Evolutionary conservation across 2,888 invertebrate species (phyloP), one percentile per base, ranked within the genome.

Genomic region (Zygogramma bicolorata): DNA sequence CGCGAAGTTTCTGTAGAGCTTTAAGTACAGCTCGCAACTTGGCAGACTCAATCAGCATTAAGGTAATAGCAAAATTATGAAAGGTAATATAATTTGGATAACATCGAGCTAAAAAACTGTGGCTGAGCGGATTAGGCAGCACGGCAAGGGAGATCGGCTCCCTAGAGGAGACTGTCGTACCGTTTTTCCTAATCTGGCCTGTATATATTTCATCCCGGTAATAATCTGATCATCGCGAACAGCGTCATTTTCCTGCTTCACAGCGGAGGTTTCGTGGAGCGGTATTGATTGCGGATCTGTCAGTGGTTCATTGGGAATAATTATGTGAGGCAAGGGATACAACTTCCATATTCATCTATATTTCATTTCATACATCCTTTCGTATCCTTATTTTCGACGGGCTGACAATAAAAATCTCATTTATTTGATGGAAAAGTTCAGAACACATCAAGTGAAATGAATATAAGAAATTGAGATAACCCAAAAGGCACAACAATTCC

Each of bases 71-170:
- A 78, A 72, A 68, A 79, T 80, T 78, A 75, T 76, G 74, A 79
- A 80, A 79, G 78, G 81, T 81, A 81, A 81, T 81, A 82, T 82
- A 83, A 83, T 82, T 82, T 83, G 74, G 80, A 79, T 77, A 80
- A 79, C 76, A 77, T 77, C 78, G 81, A 83, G 80, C 81, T 81
- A 81, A 83, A 83, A 82, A 84, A 83, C 80, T 82, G 82, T 81
- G 75, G 77, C 75, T 80, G 82, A 82, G 80, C 75, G 82, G 81
- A 82, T 83, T 83, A 82, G 72, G 76, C 70, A 77, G 75, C 65
- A 63, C 76, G 70, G 78, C 75, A 75, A 80, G 82, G 81, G 81
- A 81, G 72, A 75, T 73, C 53, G 68, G 59, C 61, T 81, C 81
- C 78, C 80, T 68, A 75, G 81, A 81, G 82, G 81, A 74, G 71